Evolutionary conservation across 2,888 invertebrate genomes (phyloP), one percentile per base, ranked within the genome.

Genomic region (Drosophila subquinaria): DNA sequence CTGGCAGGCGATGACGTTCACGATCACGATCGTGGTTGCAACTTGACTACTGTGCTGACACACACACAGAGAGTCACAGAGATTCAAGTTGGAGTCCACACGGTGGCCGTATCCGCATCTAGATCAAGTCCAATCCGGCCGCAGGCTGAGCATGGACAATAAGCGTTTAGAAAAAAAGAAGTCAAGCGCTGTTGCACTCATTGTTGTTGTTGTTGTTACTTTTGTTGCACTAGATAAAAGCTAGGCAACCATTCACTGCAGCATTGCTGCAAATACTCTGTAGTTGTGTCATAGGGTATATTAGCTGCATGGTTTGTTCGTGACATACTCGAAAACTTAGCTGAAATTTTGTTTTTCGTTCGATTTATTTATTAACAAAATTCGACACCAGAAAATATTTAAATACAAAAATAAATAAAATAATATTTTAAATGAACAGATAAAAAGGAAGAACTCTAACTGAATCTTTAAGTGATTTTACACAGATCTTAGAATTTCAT

Each of bases 51-150:
- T 73, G 73, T 67, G 73, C 67, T 36, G 71, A 53, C 17, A 17
- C 64, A 62, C 40, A 51, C 53, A 45, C 36, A 30, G 30, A 30
- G 30, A 30, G 30, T 1, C 8, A 30, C 30, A 30, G 30, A 8
- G 30, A 27, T 5, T 27, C 27, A 27, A 30, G 30, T 30, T 8
- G 30, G 17, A 33, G 30, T 48, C 60, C 35, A 15, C 42, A 43
- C 51, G 52, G 53, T 47, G 40, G 35, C 55, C 64, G 56, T 56
- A 68, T 68, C 72, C 63, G 55, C 76, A 79, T 69, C 69, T 75
- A 79, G 76, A 85, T 81, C 83, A 73, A 71, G 71, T 81, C 69
- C 73, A 52, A 67, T 77, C 64, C 67, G 51, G 70, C 77, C 78
- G 60, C 77, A 68, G 78, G 77, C 79, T 78, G 68, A 51, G 73